Conservation (phyloP, 2,888 invertebrate genomes). For the Nymphalis polychloros region DNA sequence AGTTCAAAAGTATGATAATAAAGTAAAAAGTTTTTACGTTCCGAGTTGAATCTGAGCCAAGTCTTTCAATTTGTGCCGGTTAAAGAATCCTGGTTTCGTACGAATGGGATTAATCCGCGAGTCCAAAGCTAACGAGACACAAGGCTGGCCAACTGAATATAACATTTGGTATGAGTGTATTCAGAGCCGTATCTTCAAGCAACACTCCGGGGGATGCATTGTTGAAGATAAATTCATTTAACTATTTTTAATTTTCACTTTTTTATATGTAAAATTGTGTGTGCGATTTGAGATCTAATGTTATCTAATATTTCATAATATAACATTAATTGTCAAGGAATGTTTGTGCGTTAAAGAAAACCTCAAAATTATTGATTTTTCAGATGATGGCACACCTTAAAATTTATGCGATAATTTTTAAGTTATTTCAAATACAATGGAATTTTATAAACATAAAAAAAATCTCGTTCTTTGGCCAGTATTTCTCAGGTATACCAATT, state of each 20-base stretch:
- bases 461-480: too few relatives aligned
- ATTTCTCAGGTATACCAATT: too few relatives aligned
- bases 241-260: not conserved
- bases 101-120: constrained; percentile 18
- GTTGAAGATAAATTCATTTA: not conserved
- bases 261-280: not conserved
- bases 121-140: constrained; percentile 16
- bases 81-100: constrained; percentile 26
- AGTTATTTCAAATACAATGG: too few relatives aligned
- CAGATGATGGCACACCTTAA: too few relatives aligned
- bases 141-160: constrained; percentile 15
- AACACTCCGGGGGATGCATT: constrained; percentile 5
- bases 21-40: constrained; percentile 30
- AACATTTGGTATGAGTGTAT: constrained; percentile 8
- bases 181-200: constrained; percentile 1
- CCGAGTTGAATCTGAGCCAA: constrained; percentile 34
- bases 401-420: too few relatives aligned
- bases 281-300: not conserved
- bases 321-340: too few relatives aligned
- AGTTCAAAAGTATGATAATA: constrained; percentile 17
- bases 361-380: too few relatives aligned
- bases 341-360: too few relatives aligned
- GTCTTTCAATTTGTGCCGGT: constrained; percentile 32
- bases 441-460: too few relatives aligned
- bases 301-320: too few relatives aligned